Evolutionary conservation across 2,113 vertebrate genomes (phyloP), one percentile per base, ranked within the genome.

Genomic region (Podilymbus podiceps): DNA sequence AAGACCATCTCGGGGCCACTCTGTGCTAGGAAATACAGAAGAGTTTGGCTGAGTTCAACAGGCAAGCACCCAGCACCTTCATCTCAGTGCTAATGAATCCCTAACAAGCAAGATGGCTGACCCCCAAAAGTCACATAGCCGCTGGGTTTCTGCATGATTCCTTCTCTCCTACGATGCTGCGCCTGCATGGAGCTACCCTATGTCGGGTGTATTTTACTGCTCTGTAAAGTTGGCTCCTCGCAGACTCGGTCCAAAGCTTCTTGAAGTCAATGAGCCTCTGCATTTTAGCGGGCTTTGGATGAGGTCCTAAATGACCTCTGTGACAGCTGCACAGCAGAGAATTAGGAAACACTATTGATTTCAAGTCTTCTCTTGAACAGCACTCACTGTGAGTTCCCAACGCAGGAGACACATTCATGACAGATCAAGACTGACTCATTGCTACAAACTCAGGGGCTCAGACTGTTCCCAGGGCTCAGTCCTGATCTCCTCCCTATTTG

Each of bases 351-450:
- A 3, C 60, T 62, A 20, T 5, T 30, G 35, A 50, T 89, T 60
- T 49, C 55, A 50, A 62, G 60, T 40, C 66, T 84, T 67, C 25
- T 55, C 46, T 28, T 46, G 31, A 71, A 28, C 15, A 46, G 63
- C 12, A 28, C 13, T 52, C 62, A 30, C 38, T n/a, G 31, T 9
- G 38, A 77, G 52, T 17, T 25, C 28, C 35, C 33, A 80, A 38
- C 23, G 12, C 28, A 44, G 31, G 27, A 50, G 62, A 30, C 0
- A 0, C 19, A 38, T 50, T 47, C 4, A 1, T 33, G 15, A n/a
- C 44, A n/a, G 35, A 52, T 46, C 77, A 33, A 38, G 25, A 49
- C 53, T 60, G 40, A 79, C 73, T 35, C n/a, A 33, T 8, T 5
- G 1, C 42, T 44, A 44, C 18, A 30, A 42, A 55, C 60, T 42